A percentile compares a stretch with the other conserved stretches of the same genome.
Evolutionary conservation across 2,797 vertebrate genomes (phyloP).

Genomic region (Salmo trutta): DNA sequence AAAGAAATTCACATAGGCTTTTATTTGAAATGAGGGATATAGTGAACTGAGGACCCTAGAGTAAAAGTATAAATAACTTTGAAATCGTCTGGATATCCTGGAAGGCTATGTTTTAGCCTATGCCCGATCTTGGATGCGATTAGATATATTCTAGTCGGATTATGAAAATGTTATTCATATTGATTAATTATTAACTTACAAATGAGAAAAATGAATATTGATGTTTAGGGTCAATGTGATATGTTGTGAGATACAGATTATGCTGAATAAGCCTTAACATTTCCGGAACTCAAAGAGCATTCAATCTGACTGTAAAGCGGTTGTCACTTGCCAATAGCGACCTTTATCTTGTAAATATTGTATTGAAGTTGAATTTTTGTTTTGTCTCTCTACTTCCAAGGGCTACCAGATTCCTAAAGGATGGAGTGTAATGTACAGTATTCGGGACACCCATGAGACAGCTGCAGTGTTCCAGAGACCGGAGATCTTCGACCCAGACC

Average conservation of each 20-base stretch:
- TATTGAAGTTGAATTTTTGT: too few species aligned
- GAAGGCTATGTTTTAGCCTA: neutral
- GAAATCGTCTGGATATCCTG: neutral
- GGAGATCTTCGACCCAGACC: slow-evolving; percentile 87
- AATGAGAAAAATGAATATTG: too few species aligned
- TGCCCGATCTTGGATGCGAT: neutral
- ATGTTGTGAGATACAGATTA: too few species aligned
- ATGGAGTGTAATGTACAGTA: slow-evolving; percentile 99
- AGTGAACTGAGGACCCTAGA: neutral
- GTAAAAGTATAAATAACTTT: neutral
- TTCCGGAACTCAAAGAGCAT: too few species aligned
- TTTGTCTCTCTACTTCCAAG: slow-evolving; percentile 58
- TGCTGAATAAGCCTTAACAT: too few species aligned
- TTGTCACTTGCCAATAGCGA: too few species aligned
- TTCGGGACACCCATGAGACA: slow-evolving; percentile 95
- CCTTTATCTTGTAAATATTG: too few species aligned
- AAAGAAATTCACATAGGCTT: neutral
- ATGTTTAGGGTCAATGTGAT: too few species aligned
- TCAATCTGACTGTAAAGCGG: too few species aligned
- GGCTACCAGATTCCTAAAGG: slow-evolving; percentile 98
- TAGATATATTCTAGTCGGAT: neutral
- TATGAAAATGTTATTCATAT: neutral
- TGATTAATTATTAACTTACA: too few species aligned
- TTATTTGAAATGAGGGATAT: neutral
- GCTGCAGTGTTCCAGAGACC: slow-evolving; percentile 82